A percentile compares a stretch with the other conserved stretches of the same genome.
Evolutionary conservation across 2,113 vertebrate genomes (phyloP).

Genomic region (Odocoileus hemionus): DNA sequence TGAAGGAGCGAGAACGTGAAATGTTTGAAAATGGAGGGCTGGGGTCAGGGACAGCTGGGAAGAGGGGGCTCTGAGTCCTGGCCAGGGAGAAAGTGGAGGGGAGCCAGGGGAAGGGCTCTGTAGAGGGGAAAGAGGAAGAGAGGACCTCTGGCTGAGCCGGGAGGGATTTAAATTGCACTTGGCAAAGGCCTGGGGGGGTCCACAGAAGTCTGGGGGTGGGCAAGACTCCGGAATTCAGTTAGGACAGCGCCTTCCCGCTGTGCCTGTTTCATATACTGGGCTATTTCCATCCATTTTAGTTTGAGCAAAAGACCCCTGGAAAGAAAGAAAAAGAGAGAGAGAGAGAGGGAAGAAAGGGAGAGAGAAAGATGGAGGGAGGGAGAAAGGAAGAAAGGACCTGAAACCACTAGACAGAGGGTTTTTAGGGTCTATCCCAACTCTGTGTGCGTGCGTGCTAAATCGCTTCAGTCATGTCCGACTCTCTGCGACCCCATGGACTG

Average conservation of each 20-base stretch:
- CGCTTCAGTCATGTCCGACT: not conserved
- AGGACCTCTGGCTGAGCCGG: not conserved
- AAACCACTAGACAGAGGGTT: not conserved
- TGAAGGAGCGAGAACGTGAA: not conserved
- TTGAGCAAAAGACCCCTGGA: too few species aligned
- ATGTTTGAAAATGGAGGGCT: constrained; percentile 24
- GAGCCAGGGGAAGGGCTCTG: not conserved
- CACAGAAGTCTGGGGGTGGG: not conserved
- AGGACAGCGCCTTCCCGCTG: not conserved
- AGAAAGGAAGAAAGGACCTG: not conserved
- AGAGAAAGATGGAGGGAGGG: too few species aligned
- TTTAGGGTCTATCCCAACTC: not conserved
- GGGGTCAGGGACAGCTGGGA: not conserved
- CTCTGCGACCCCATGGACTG: not conserved
- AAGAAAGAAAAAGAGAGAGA: not conserved
- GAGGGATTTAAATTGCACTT: not conserved
- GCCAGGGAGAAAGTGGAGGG: not conserved
- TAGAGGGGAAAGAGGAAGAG: not conserved
- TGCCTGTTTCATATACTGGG: not conserved
- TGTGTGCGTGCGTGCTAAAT: not conserved
- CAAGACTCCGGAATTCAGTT: not conserved
- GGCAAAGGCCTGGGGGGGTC: not conserved
- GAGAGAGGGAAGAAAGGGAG: not conserved
- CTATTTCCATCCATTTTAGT: not conserved
- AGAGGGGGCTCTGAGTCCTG: not conserved